Percentiles rank a stretch among this genome's conserved stretches.
Conservation (phyloP, 2,113 vertebrate species). For the Mystacornis crossleyi region DNA sequence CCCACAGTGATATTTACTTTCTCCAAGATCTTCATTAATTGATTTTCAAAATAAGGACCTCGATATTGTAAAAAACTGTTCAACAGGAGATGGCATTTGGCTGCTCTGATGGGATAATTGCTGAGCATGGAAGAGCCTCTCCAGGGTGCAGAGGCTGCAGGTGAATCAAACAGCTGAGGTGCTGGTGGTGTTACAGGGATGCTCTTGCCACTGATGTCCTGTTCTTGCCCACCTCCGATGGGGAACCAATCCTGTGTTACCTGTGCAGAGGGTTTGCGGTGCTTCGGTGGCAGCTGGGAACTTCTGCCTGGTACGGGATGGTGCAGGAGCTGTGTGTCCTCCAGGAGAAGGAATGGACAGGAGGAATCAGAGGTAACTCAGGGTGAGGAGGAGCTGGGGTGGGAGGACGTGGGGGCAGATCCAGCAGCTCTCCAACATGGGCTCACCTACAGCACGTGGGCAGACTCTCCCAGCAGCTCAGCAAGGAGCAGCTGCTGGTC, state of each 20-base stretch:
- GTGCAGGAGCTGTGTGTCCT: background rate
- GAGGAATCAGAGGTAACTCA: background rate
- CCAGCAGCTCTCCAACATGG: background rate
- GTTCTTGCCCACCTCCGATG: fast-evolving
- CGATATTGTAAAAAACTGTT: background rate
- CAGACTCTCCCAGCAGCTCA: background rate
- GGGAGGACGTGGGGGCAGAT: background rate
- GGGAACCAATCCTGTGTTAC: background rate
- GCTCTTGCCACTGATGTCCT: background rate
- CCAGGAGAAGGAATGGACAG: background rate
- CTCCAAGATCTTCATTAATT: background rate
- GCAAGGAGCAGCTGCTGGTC: fast-evolving
- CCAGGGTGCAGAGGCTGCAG: background rate
- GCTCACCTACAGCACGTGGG: fast-evolving
- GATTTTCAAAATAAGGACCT: background rate
- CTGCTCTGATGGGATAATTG: background rate
- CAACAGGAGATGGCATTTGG: background rate
- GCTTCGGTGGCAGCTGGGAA: fast-evolving
- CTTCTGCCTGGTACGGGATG: background rate
- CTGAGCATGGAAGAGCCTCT: background rate
- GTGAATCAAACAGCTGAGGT: background rate
- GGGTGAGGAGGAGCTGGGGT: background rate
- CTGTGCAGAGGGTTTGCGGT: background rate
- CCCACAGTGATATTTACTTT: background rate
- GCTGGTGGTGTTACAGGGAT: fast-evolving